Conservation (phyloP, 2,113 vertebrate species). For the Ctenodactylus gundi region DNA sequence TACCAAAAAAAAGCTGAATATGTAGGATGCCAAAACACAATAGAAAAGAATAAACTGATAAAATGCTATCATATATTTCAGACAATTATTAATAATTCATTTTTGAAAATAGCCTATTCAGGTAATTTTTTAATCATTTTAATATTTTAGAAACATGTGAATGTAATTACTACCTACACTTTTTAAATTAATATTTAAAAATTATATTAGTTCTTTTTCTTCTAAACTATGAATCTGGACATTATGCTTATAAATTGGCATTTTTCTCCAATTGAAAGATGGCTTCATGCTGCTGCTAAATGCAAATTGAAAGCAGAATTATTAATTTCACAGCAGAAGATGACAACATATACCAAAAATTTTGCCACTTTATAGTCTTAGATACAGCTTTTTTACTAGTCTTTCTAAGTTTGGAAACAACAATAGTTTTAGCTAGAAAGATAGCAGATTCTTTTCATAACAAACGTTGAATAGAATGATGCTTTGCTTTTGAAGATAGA, state of each 20-base stretch:
- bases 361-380: conserved; percentile 58
- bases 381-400: conserved; percentile 61
- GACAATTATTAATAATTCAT: not conserved
- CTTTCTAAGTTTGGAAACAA: not conserved
- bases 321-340: conserved; percentile 51
- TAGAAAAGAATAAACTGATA: not conserved
- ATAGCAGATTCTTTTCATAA: not conserved
- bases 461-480: not conserved
- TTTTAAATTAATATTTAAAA: conserved; percentile 23
- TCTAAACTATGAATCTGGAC: not conserved
- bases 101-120: not conserved
- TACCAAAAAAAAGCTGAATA: not conserved
- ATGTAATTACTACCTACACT: not conserved
- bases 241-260: not conserved
- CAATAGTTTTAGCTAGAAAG: not conserved
- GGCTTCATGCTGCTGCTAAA: not conserved
- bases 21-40: not conserved
- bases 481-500: not conserved
- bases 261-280: conserved; percentile 6
- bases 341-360: conserved; percentile 31
- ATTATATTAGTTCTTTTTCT: not conserved
- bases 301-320: conserved; percentile 66
- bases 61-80: not conserved
- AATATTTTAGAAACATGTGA: not conserved
- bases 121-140: not conserved